Base-by-base conservation (phyloP, 2,113 vertebrate genomes). In the Plestiodon gilberti region DNA sequence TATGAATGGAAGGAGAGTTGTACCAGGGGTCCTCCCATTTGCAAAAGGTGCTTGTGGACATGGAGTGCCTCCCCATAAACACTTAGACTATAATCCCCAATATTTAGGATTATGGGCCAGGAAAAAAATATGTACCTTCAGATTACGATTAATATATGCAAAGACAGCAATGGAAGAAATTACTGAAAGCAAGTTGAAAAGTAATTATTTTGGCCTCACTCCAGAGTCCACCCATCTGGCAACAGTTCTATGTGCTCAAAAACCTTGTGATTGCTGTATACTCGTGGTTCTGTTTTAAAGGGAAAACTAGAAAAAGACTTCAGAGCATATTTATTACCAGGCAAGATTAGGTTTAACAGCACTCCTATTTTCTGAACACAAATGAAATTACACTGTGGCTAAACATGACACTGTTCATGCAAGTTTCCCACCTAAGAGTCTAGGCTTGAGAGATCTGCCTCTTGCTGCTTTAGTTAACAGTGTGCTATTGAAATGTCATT, bases 381-480 rank as follows among this genome's bases (percentile, higher is more conserved):
- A 87, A 92, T 81, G 57, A 90, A 93, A 71, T 57, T 73, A 82
- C 70, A 73, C 2, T 73, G 61, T 82, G 89, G 59, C 64, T 35
- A 89, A 87, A 82, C n/a, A 77, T 89, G 78, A 80, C n/a, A 87
- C 67, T 86, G 52, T 75, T 77, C 81, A 84, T 43, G 30, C 80
- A 92, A 81, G 38, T 62, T 57, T 9, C 28, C 82, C 70, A 78
- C 43, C 11, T 69, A 87, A 83, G 80, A 90, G 76, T 35, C 43
- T 84, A 69, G 79, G 4, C 20, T 83, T 90, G 59, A 23, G 59
- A 23, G 71, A 81, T 82, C 76, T 89, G 4, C 76, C 86, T 91
- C 85, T 80, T 86, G 64, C 83, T 91, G 80, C 82, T 94, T 87
- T 83, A 90, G 67, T 89, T 81, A 90, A 90, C 71, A 85, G 70